Percentiles rank a stretch among this genome's conserved stretches.
phyloP scores from a whole-genome alignment of 2,113 vertebrate species.

The Entelurus aequoreus region DNA sequence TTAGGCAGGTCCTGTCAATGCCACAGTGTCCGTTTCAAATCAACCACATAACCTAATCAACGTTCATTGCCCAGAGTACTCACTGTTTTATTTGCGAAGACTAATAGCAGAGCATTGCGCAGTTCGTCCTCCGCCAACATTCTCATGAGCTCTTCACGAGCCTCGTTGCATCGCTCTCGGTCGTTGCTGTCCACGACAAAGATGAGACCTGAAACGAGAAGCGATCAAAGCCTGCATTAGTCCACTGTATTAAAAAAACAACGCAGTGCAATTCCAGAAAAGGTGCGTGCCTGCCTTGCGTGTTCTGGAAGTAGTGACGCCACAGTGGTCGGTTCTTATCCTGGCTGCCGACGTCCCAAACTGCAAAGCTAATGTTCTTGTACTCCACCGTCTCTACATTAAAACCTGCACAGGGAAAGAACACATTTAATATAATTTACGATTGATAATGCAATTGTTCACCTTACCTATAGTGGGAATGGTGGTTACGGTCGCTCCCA shows the following conservation, averaged over 20 bases:
- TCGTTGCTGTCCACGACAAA: slow-evolving; percentile 99
- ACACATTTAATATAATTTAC: not conserved
- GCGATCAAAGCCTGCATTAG: too few relatives aligned
- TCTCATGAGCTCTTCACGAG: slow-evolving; percentile 89
- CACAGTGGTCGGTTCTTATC: slow-evolving; percentile 97
- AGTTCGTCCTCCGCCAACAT: slow-evolving; percentile 97
- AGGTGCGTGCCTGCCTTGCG: slow-evolving; percentile 78
- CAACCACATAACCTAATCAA: not conserved
- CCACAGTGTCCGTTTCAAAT: not conserved
- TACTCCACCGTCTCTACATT: slow-evolving; percentile 98
- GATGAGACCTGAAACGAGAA: slow-evolving; percentile 80
- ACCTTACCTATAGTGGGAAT: slow-evolving; percentile 93
- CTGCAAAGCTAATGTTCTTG: slow-evolving; percentile 97
- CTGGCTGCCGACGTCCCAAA: slow-evolving; percentile 97
- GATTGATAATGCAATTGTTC: not conserved
- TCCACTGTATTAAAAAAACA: not conserved
- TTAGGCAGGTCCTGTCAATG: slow-evolving; percentile 87
- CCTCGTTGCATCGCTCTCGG: slow-evolving; percentile 86
- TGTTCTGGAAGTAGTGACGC: slow-evolving; percentile 99
- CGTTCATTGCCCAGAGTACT: not conserved
- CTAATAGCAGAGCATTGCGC: slow-evolving; percentile 86
- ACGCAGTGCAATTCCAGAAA: not conserved
- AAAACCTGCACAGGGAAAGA: slow-evolving; percentile 76
- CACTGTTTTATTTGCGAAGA: slow-evolving; percentile 98
- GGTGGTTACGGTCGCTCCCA: slow-evolving; percentile 97